Conservation (phyloP, 2,113 vertebrate species). For the Anoura caudifer region DNA sequence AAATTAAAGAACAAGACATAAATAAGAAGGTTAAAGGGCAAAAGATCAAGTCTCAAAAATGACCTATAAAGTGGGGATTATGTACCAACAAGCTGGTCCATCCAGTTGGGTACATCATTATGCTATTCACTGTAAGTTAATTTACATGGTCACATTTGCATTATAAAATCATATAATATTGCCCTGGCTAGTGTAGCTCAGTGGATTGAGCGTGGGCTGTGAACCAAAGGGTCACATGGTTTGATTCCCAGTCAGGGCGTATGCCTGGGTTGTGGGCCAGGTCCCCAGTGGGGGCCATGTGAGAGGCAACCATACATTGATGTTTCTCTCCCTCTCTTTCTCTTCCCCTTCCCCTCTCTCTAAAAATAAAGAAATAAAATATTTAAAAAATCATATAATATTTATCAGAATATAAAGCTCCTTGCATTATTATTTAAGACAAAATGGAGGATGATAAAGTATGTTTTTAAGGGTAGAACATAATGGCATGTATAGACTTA, state of each 20-base stretch:
- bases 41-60: background rate
- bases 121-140: background rate
- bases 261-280: no score
- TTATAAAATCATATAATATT: background rate
- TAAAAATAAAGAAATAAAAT: no score
- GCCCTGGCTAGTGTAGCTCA: no score
- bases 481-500: background rate
- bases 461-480: background rate
- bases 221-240: no score
- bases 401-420: background rate
- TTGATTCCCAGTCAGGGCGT: no score
- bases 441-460: background rate
- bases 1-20: background rate
- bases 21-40: background rate
- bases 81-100: background rate
- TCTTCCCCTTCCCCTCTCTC: no score
- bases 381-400: background rate
- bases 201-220: no score
- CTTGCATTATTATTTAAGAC: background rate
- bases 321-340: no score
- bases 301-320: no score
- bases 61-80: background rate
- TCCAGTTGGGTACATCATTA: background rate
- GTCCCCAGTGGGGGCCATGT: no score
- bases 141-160: background rate